Evolutionary conservation across 2,888 invertebrate species (phyloP).

Genomic region (Dicycla oo): DNA sequence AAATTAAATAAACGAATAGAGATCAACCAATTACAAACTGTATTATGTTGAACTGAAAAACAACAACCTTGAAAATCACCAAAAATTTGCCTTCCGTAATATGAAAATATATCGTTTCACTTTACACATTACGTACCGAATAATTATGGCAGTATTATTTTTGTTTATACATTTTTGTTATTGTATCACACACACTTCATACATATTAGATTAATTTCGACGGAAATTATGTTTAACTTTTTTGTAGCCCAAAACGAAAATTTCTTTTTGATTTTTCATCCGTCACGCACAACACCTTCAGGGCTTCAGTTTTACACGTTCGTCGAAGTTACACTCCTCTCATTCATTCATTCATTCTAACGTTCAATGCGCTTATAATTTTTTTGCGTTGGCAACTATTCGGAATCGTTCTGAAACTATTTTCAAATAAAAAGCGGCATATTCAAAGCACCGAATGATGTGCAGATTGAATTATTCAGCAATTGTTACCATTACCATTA

Average conservation of each 20-base stretch:
- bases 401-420: slow-evolving; percentile 25
- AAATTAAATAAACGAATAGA: slow-evolving; percentile 84
- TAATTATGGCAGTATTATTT: slow-evolving; percentile 66
- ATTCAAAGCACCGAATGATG: background rate
- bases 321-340: background rate
- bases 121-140: slow-evolving; percentile 77
- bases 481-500: too few relatives aligned
- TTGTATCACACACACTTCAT: slow-evolving; percentile 60
- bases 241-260: slow-evolving; percentile 56
- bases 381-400: slow-evolving; percentile 40
- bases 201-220: slow-evolving; percentile 41
- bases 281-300: slow-evolving; percentile 72
- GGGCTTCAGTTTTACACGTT: slow-evolving; percentile 73
- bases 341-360: background rate
- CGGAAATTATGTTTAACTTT: slow-evolving; percentile 34
- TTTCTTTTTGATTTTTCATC: slow-evolving; percentile 68
- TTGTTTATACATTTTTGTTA: slow-evolving; percentile 64
- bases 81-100: slow-evolving; percentile 75
- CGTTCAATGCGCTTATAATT: background rate
- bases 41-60: slow-evolving; percentile 76
- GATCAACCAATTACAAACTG: slow-evolving; percentile 79
- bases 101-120: slow-evolving; percentile 64
- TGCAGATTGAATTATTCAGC: too few relatives aligned
- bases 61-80: slow-evolving; percentile 86
- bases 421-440: background rate